Conservation (phyloP, 1,140 invertebrate genomes). For the Cyclina sinensis region DNA sequence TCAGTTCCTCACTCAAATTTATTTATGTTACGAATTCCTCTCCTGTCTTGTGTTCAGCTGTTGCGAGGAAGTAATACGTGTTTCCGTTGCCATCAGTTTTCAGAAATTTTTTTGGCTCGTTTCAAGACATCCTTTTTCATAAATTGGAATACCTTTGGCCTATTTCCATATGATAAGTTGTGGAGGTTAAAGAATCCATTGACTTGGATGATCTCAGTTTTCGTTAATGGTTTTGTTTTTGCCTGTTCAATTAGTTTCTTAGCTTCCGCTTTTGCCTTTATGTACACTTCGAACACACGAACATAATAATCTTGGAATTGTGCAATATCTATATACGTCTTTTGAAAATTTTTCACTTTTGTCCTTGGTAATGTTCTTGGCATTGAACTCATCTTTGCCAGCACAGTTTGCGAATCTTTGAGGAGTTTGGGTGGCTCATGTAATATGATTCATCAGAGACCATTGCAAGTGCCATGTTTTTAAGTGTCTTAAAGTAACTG, state of each 20-base stretch:
- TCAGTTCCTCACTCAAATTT: neutral
- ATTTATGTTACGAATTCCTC: neutral
- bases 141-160: neutral
- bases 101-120: neutral
- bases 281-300: neutral
- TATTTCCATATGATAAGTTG: neutral
- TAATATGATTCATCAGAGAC: neutral
- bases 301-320: neutral
- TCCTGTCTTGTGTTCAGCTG: neutral
- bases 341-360: too few relatives aligned
- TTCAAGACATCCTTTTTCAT: neutral
- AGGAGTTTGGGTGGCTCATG: neutral
- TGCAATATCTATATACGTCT: neutral
- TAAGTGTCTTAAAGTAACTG: neutral
- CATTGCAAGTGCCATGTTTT: neutral
- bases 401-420: neutral
- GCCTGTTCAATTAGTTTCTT: neutral
- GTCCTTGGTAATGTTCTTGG: neutral
- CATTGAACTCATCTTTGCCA: neutral
- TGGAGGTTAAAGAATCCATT: neutral
- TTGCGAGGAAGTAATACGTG: neutral
- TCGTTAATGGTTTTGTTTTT: too few relatives aligned
- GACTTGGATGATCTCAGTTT: neutral
- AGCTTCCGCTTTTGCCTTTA: neutral
- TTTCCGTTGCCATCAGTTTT: neutral